A percentile compares a stretch with the other conserved stretches of the same genome.
phyloP scores from a whole-genome alignment of 2,797 vertebrate species.

The Gallinago stenura region DNA sequence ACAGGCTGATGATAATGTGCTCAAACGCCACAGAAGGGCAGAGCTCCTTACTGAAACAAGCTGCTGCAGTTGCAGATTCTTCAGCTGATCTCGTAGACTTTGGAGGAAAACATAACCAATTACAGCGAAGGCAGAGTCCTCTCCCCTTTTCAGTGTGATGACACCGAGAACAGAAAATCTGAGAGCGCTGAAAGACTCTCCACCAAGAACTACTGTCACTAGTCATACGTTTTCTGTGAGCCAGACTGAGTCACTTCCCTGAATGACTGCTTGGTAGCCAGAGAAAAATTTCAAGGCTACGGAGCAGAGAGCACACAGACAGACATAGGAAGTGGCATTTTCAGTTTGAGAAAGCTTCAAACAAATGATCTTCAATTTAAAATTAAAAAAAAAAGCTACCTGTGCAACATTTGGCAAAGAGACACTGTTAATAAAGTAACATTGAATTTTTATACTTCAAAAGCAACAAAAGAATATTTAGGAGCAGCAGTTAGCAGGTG shows the following conservation, averaged over 20 bases:
- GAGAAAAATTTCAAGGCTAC: neutral
- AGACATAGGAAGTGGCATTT: neutral
- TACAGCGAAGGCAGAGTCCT: neutral
- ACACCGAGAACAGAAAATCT: fast-evolving
- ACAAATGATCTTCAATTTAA: neutral
- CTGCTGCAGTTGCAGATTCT: neutral
- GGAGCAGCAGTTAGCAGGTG: neutral
- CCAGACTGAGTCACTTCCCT: neutral
- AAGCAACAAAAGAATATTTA: neutral
- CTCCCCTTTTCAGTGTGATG: neutral
- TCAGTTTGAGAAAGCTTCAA: neutral
- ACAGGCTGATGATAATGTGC: neutral
- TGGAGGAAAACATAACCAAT: neutral
- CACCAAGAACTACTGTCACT: neutral
- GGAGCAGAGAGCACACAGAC: neutral
- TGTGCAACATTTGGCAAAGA: neutral
- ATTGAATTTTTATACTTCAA: neutral
- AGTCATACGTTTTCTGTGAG: neutral
- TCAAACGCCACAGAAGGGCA: neutral
- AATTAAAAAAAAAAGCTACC: neutral
- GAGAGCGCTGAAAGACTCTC: neutral
- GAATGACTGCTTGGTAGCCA: neutral
- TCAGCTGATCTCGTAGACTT: neutral
- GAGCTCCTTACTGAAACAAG: neutral
- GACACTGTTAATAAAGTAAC: neutral